These are phyloP conservation scores for Ophioninae sp. DNA, from an alignment of 2,888 invertebrate genomes.

Conservation along the genomic window DNA sequence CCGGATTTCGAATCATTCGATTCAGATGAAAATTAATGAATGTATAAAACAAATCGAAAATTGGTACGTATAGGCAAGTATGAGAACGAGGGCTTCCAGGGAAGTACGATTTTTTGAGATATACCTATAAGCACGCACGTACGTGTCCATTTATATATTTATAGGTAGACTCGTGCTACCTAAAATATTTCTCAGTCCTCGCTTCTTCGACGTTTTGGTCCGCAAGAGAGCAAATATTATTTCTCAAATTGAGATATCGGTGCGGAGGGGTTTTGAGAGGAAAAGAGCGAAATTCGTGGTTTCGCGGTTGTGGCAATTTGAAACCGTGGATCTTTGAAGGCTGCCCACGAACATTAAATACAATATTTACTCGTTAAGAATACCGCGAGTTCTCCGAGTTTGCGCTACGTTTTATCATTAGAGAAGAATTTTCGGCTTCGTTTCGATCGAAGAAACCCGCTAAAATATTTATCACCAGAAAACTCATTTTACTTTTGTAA, in stretches of 20 bases:
- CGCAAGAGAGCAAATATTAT: conserved; percentile 68
- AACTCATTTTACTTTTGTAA: background rate
- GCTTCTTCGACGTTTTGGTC: conserved; percentile 7
- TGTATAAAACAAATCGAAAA: background rate
- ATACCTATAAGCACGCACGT: background rate
- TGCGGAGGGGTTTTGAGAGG: conserved; percentile 9
- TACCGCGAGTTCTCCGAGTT: conserved; percentile 37
- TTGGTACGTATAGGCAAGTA: background rate
- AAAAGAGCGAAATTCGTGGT: conserved; percentile 2
- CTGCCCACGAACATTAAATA: conserved; percentile 57
- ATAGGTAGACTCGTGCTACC: conserved; percentile 10
- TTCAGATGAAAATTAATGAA: background rate
- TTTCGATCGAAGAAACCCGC: background rate
- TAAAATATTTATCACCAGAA: too few relatives aligned
- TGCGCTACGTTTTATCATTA: conserved; percentile 17
- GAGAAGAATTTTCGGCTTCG: background rate
- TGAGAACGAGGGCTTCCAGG: background rate
- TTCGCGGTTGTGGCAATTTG: conserved; percentile 52
- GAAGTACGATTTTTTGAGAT: conserved; percentile 6
- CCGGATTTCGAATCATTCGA: too few relatives aligned
- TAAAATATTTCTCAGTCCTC: conserved; percentile 5
- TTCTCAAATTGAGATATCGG: conserved; percentile 63
- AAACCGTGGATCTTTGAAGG: conserved; percentile 44
- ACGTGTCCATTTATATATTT: background rate
- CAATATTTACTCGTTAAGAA: conserved; percentile 64